Evolutionary conservation across 2,113 vertebrate species (phyloP).

Genomic region (Mus musculus): GRCm39 chr2:108892001-108892500

Average conservation of each 20-base stretch:
- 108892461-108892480: constrained; percentile 22
- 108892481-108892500: constrained; percentile 36
- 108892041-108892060: too few relatives aligned
- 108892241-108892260: neutral
- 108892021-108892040: too few relatives aligned
- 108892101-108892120: neutral
- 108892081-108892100: neutral
- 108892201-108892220: neutral
- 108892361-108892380: constrained; percentile 9
- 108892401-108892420: constrained; percentile 12
- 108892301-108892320: neutral
- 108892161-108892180: neutral
- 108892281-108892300: neutral
- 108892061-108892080: neutral
- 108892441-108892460: neutral
- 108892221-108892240: neutral
- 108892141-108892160: neutral
- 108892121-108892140: neutral
- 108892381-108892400: neutral
- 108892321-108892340: neutral
- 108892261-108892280: neutral
- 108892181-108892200: neutral
- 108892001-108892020: too few relatives aligned
- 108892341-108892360: neutral
- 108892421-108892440: neutral